These are phyloP conservation scores for Caenorhabditis sp. DNA, from an alignment of 2,888 invertebrate species.

Conservation along the genomic window DNA sequence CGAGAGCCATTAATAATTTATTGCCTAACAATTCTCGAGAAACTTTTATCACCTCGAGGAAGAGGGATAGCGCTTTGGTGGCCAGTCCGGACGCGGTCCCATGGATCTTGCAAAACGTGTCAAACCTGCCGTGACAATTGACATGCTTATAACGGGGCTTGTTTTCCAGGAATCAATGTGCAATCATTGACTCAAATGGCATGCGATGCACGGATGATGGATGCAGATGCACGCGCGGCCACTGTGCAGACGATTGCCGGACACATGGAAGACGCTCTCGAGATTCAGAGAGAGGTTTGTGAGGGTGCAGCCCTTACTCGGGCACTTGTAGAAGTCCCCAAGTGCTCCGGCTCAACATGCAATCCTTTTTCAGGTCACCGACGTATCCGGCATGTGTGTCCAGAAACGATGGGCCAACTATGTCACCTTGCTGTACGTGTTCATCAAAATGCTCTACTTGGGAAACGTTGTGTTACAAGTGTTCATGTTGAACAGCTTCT, in stretches of 20 bases:
- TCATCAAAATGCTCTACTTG: conserved; percentile 83
- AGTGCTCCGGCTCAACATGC: not conserved
- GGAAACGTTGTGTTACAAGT: conserved; percentile 83
- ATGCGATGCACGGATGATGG: conserved; percentile 84
- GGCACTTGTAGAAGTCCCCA: not conserved
- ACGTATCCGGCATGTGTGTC: conserved; percentile 82
- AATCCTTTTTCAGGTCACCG: conserved; percentile 78
- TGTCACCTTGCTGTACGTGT: conserved; percentile 83
- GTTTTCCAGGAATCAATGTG: conserved; percentile 84
- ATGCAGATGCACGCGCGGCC: conserved; percentile 82
- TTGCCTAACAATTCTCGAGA: conserved; percentile 54
- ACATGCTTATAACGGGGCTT: conserved; percentile 15
- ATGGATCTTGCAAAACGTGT: not conserved
- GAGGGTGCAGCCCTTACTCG: not conserved
- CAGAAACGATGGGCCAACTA: conserved; percentile 83
- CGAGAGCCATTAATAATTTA: conserved; percentile 60
- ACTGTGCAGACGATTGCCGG: conserved; percentile 83
- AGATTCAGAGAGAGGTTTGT: conserved; percentile 82
- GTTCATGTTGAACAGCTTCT: conserved; percentile 83
- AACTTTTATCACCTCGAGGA: conserved; percentile 60
- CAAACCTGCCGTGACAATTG: conserved; percentile 31
- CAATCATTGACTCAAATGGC: conserved; percentile 84
- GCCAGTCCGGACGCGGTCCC: too few relatives aligned
- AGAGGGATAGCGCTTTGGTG: conserved; percentile 11
- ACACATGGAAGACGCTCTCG: conserved; percentile 83